Conservation (phyloP, 2,113 vertebrate genomes). For the Erinaceus europaeus region DNA sequence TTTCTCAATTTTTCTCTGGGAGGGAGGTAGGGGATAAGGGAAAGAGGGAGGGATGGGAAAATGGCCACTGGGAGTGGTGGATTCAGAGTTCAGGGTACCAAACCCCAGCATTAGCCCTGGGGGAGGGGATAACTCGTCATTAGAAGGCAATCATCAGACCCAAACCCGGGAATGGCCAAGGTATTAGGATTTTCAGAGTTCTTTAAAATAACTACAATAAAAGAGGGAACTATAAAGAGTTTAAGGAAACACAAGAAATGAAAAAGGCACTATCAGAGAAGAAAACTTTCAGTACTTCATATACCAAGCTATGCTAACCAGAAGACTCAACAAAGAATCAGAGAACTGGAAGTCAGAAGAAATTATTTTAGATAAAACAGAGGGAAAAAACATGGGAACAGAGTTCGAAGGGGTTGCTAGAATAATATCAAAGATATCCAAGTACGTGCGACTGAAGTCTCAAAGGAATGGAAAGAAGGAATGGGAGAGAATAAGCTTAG, state of each 20-base stretch:
- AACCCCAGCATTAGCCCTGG: too few relatives aligned
- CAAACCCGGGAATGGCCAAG: neutral
- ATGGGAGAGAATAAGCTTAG: neutral
- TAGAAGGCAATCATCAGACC: neutral
- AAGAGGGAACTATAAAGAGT: too few relatives aligned
- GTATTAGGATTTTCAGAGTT: neutral
- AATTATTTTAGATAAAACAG: conserved; percentile 25
- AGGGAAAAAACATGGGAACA: neutral
- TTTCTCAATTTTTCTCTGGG: too few relatives aligned
- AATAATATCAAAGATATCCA: conserved; percentile 16
- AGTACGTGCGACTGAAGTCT: neutral
- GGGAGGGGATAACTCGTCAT: neutral
- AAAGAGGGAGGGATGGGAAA: too few relatives aligned
- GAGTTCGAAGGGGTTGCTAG: neutral
- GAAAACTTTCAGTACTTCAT: neutral
- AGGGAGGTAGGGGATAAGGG: too few relatives aligned
- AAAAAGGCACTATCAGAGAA: conserved; percentile 9
- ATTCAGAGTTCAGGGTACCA: too few relatives aligned
- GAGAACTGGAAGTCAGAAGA: conserved; percentile 9
- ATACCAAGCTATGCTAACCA: neutral
- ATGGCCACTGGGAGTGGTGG: too few relatives aligned
- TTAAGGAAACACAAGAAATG: conserved; percentile 13
- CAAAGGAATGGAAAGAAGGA: neutral
- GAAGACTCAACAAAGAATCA: conserved; percentile 24
- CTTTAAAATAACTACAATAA: conserved; percentile 26